Conservation (phyloP, 1,140 invertebrate species). For the Bursaphelenchus mucronatus region DNA sequence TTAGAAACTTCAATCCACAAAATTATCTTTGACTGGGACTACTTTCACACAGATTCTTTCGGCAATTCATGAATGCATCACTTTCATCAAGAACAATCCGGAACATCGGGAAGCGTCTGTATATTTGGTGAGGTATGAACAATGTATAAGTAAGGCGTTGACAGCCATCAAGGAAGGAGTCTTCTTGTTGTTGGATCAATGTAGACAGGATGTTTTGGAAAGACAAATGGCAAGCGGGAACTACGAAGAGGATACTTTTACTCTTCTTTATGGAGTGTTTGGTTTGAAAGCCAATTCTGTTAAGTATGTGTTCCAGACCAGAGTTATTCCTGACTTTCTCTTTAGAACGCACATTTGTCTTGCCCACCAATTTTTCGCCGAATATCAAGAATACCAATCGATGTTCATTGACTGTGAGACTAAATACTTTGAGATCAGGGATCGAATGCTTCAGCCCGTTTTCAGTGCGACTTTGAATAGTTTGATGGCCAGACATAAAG, state of each 20-base stretch:
- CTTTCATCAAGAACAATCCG: slow-evolving; percentile 44
- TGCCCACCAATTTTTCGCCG: slow-evolving; percentile 47
- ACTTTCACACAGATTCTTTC: slow-evolving; percentile 59
- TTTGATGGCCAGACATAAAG: slow-evolving; percentile 34
- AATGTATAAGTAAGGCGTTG: slow-evolving; percentile 56
- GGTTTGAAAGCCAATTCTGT: slow-evolving; percentile 52
- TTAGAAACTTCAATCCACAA: slow-evolving; percentile 48
- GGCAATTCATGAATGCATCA: slow-evolving; percentile 56
- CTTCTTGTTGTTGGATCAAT: slow-evolving; percentile 49
- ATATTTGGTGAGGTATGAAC: slow-evolving; percentile 57
- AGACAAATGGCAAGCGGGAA: slow-evolving; percentile 36
- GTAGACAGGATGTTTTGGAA: slow-evolving; percentile 43
- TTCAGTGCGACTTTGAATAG: slow-evolving; percentile 47
- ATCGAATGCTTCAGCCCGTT: slow-evolving; percentile 51
- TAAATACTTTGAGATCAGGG: slow-evolving; percentile 50
- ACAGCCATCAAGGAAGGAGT: slow-evolving; percentile 57
- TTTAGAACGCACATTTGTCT: slow-evolving; percentile 43
- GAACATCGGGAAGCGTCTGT: slow-evolving; percentile 50
- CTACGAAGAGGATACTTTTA: slow-evolving; percentile 55
- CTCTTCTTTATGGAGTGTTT: slow-evolving; percentile 57
- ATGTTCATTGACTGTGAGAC: slow-evolving; percentile 44
- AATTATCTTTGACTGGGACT: slow-evolving; percentile 51
- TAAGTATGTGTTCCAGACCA: slow-evolving; percentile 34
- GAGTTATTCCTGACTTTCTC: slow-evolving; percentile 15
- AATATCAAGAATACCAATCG: slow-evolving; percentile 47